Base-by-base conservation (phyloP, 2,113 vertebrate species). In the Otis tarda region DNA sequence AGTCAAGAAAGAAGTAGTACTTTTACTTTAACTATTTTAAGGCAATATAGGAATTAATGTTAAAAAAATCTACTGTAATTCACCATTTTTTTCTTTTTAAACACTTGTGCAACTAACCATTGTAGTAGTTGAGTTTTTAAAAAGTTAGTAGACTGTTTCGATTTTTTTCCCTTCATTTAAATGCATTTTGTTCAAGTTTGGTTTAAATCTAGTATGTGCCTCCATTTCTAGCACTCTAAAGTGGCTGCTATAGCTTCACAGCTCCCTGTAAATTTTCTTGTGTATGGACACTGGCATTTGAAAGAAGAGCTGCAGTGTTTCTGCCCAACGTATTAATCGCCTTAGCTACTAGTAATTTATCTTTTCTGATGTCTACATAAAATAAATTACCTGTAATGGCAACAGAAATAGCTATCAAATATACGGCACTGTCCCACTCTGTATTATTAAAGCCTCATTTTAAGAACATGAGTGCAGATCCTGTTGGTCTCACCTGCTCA, bases 401-500 rank as follows among this genome's bases (percentile, higher is more conserved):
- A 91, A 76, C 77, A 85, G 53, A 88, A 95, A 33, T 25, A 68
- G 83, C 93, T 93, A 92, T 93, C 61, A 3, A 89, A 87, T 96
- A 33, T 65, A 70, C 3, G 1, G 37, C 83, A 87, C 57, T 88
- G 89, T 95, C 86, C 89, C 73, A 75, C 61, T 52, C 70, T 10
- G 35, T 35, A 85, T 45, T 87, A 82, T 87, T 94, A 95, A 95
- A 87, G 89, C 47, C 76, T 84, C 69, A 43, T 94, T 95, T 92
- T 94, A 95, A 64, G 61, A 83, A 92, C 76, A 64, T 6, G 35
- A 92, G 80, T 37, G 60, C 86, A 89, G 92, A 95, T 89, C 91
- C 91, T 69, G 77, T 82, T 89, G 89, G 93, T 91, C 91, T 96
- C 94, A 96, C 96, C 96, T 96, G 95, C 96, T 96, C 89, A 77